Evolutionary conservation across 2,888 invertebrate species (phyloP).

Genomic region (Netelia virgata): DNA sequence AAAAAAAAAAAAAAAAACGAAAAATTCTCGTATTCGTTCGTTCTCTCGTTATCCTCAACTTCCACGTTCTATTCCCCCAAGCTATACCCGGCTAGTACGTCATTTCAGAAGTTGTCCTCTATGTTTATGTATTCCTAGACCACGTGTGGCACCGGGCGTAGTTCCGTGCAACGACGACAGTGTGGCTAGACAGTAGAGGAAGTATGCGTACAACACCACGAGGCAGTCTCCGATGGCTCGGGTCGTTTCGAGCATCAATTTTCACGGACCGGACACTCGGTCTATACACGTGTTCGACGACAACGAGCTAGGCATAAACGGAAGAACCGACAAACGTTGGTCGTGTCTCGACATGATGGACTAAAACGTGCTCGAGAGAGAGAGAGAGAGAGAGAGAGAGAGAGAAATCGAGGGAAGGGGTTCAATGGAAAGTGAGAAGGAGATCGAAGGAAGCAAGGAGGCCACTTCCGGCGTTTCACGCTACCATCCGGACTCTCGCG

Average conservation of each 20-base stretch:
- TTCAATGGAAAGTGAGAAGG: conserved; percentile 24
- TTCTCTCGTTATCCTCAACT: too few species aligned
- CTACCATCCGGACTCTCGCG: conserved; percentile 12
- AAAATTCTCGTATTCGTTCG: too few species aligned
- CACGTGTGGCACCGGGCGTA: not conserved
- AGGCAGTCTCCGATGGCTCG: not conserved
- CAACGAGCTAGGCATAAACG: conserved; percentile 9
- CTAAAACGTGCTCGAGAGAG: conserved; percentile 46
- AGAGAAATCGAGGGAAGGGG: conserved; percentile 22
- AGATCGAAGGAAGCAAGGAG: conserved; percentile 31
- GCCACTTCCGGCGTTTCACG: conserved; percentile 64
- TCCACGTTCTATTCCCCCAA: too few species aligned
- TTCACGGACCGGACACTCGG: conserved; percentile 70
- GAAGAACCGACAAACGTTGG: conserved; percentile 31
- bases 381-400: conserved; percentile 28
- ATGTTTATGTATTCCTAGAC: conserved; percentile 16
- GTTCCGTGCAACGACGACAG: not conserved
- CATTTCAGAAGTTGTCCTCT: conserved; percentile 18
- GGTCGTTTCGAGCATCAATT: conserved; percentile 76
- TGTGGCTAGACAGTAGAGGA: not conserved
- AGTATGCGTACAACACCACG: not conserved
- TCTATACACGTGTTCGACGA: conserved; percentile 55
- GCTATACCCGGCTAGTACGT: not conserved
- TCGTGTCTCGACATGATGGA: conserved; percentile 26
- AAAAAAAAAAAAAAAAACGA: too few species aligned